Conservation (phyloP, 1,140 invertebrate species). For the Cataglyphis hispanica region DNA sequence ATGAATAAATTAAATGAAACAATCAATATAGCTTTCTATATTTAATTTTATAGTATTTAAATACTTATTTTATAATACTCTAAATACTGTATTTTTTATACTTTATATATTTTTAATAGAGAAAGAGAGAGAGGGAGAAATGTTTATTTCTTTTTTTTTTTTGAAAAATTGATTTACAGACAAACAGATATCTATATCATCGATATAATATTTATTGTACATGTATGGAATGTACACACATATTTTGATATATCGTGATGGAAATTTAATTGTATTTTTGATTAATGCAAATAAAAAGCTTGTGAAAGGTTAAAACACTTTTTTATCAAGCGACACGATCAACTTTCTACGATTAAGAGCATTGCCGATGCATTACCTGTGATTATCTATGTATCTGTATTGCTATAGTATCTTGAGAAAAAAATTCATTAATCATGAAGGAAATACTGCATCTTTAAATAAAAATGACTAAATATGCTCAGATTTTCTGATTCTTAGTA, state of each 20-base stretch:
- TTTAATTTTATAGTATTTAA: too few species aligned
- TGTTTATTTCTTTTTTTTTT: not conserved
- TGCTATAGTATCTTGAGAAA: not conserved
- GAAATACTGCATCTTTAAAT: slow-evolving; percentile 20
- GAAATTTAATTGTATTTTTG: not conserved
- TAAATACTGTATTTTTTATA: too few species aligned
- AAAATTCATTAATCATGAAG: not conserved
- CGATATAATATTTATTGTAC: not conserved
- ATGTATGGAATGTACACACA: not conserved
- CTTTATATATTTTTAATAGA: too few species aligned
- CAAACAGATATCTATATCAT: not conserved
- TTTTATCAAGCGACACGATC: slow-evolving; percentile 4
- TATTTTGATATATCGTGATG: not conserved
- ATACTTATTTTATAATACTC: too few species aligned
- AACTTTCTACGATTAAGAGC: slow-evolving; percentile 14
- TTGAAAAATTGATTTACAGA: not conserved
- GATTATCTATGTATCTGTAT: slow-evolving; percentile 34
- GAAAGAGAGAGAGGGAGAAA: not conserved
- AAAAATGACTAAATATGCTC: slow-evolving; percentile 24
- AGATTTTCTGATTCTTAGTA: slow-evolving; percentile 9
- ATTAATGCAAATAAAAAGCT: slow-evolving; percentile 10
- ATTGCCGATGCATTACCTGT: slow-evolving; percentile 18
- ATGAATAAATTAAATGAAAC: not conserved
- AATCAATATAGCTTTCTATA: not conserved
- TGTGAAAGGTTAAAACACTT: slow-evolving; percentile 10